Evolutionary conservation across 2,113 vertebrate species (phyloP), one percentile per base, ranked within the genome.

Genomic region (Dinomys branickii): DNA sequence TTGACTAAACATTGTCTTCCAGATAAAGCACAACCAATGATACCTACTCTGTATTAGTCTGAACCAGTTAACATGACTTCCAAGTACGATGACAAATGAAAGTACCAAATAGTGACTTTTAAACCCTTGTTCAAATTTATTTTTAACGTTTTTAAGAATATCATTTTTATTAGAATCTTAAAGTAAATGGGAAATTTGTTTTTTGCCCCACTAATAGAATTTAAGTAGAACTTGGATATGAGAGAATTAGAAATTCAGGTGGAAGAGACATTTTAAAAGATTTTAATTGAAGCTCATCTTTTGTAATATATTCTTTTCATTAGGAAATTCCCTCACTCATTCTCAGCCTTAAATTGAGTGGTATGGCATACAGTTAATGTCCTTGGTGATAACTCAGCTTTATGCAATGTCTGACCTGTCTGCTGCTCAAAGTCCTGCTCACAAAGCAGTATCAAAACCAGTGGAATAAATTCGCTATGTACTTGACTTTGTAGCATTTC

Each of bases 91-190:
- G n/a, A 94, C 8, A 81, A 47, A 69, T 90, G 92, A 10, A 73
- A 89, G 35, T 69, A 30, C 33, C 44, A 50, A 61, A 44, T 3
- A 12, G 9, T 47, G 90, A 75, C 7, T 90, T 65, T 41, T 26
- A 1, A 69, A 22, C 78, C 67, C 56, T 71, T 65, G 5, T 59
- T 69, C 44, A 95, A 14, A 65, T 90, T 78, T 90, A 84, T 69
- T 95, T 92, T 90, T 71, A 85, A 83, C n/a, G 58, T 56, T 92
- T 90, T 94, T 93, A 71, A 67, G 75, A 85, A 52, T 93, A 14
- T 41, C 50, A 86, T 77, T 90, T 90, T 75, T 89, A 13, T 61
- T 90, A 65, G 73, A 35, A 88, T 52, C 83, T 89, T 58, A 44
- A 82, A 87, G 52, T 92, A 84, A 84, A 90, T 20, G 59, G n/a